Conservation (phyloP, 1,140 invertebrate genomes). For the Epicauta chinensis region DNA sequence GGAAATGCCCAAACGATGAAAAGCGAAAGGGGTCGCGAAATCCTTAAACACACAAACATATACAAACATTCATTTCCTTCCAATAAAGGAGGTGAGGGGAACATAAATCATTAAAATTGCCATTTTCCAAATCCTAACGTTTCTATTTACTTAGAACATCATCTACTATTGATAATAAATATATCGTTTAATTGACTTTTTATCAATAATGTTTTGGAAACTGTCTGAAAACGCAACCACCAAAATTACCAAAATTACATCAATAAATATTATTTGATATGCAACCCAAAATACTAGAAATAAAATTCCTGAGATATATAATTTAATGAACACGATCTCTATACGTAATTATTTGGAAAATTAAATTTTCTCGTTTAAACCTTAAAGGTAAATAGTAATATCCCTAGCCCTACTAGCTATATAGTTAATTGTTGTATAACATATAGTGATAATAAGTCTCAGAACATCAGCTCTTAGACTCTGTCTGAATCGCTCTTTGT, state of each 20-base stretch:
- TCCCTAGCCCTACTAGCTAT: slow-evolving; percentile 37
- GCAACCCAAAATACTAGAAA: too few relatives aligned
- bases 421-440: slow-evolving; percentile 39
- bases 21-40: slow-evolving; percentile 20
- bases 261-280: too few relatives aligned
- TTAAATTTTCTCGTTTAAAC: slow-evolving; percentile 39
- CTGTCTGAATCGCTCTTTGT: slow-evolving; percentile 39
- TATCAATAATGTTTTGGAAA: too few relatives aligned
- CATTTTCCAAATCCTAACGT: slow-evolving; percentile 27
- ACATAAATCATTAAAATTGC: slow-evolving; percentile 28
- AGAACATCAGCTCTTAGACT: slow-evolving; percentile 36
- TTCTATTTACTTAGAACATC: slow-evolving; percentile 27
- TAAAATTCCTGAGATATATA: too few relatives aligned
- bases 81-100: slow-evolving; percentile 18
- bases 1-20: slow-evolving; percentile 17
- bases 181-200: slow-evolving; percentile 24
- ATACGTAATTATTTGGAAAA: slow-evolving; percentile 35
- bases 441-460: slow-evolving; percentile 39
- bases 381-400: slow-evolving; percentile 42
- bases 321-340: too few relatives aligned
- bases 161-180: slow-evolving; percentile 21
- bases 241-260: too few relatives aligned
- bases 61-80: slow-evolving; percentile 19
- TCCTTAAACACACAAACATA: slow-evolving; percentile 25
- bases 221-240: too few relatives aligned